These are phyloP conservation scores for Leptura quadrifasciata DNA, from an alignment of 2,888 invertebrate species.

Conservation along the genomic window DNA sequence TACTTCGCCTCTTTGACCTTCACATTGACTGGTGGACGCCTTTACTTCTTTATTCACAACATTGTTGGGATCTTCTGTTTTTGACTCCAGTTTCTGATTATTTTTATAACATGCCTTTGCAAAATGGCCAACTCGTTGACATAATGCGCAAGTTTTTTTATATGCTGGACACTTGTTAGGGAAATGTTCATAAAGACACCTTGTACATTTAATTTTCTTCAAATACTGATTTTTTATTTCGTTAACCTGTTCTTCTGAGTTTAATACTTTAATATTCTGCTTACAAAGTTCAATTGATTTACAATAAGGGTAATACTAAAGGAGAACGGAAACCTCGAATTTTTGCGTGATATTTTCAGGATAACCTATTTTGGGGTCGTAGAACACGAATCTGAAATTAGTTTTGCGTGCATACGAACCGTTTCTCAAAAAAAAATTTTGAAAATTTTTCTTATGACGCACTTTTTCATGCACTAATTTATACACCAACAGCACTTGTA, in stretches of 20 bases:
- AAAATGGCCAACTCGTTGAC: slow-evolving; percentile 33
- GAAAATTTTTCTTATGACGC: no score
- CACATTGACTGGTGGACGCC: not conserved
- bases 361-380: no score
- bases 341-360: no score
- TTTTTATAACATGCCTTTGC: slow-evolving; percentile 33
- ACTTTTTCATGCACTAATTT: no score
- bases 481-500: no score
- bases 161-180: slow-evolving; percentile 22
- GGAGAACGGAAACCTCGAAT: no score
- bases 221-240: not conserved
- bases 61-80: slow-evolving; percentile 8
- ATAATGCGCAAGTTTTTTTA: slow-evolving; percentile 30
- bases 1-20: not conserved
- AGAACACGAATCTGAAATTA: no score
- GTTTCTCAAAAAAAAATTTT: no score
- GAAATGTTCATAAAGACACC: slow-evolving; percentile 9
- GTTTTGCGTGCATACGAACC: no score
- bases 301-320: no score
- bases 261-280: slow-evolving; percentile 23
- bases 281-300: slow-evolving; percentile 28
- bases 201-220: slow-evolving; percentile 4
- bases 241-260: slow-evolving; percentile 25
- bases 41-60: slow-evolving; percentile 10
- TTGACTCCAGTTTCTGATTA: not conserved